Evolutionary conservation across 2,113 vertebrate genomes (phyloP).

Genomic region (Grammomys dolichurus): DNA sequence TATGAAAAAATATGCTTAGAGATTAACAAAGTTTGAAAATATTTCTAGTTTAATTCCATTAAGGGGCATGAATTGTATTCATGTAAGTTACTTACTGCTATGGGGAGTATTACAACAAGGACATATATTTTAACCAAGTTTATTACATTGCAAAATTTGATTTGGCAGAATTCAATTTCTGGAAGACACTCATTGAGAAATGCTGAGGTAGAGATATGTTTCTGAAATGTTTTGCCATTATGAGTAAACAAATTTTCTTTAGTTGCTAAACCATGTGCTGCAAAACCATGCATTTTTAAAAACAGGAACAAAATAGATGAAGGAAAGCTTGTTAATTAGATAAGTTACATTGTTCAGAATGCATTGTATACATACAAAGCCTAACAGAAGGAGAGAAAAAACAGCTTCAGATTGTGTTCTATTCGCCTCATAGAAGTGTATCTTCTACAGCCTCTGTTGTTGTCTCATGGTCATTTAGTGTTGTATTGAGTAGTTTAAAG

Average conservation of each 20-base stretch:
- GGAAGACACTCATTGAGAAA: not conserved
- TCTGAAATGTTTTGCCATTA: not conserved
- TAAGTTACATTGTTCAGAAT: not conserved
- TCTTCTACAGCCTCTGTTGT: not conserved
- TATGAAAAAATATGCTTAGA: not conserved
- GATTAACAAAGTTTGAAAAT: not conserved
- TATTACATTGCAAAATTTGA: not conserved
- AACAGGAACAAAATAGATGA: conserved; percentile 7
- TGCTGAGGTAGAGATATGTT: not conserved
- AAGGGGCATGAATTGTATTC: not conserved
- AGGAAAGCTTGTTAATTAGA: not conserved
- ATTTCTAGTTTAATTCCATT: not conserved
- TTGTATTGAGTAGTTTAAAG: not conserved
- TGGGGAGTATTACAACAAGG: not conserved
- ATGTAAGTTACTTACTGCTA: not conserved
- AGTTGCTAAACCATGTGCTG: not conserved
- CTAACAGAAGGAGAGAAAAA: not conserved
- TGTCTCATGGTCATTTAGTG: not conserved
- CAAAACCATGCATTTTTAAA: not conserved
- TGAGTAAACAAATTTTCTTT: not conserved
- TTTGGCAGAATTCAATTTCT: not conserved
- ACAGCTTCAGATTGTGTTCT: not conserved
- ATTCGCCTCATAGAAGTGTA: not conserved
- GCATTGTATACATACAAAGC: not conserved
- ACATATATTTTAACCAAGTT: conserved; percentile 27